phyloP scores from a whole-genome alignment of 2,888 invertebrate species.

The Pterobdella sp. region DNA sequence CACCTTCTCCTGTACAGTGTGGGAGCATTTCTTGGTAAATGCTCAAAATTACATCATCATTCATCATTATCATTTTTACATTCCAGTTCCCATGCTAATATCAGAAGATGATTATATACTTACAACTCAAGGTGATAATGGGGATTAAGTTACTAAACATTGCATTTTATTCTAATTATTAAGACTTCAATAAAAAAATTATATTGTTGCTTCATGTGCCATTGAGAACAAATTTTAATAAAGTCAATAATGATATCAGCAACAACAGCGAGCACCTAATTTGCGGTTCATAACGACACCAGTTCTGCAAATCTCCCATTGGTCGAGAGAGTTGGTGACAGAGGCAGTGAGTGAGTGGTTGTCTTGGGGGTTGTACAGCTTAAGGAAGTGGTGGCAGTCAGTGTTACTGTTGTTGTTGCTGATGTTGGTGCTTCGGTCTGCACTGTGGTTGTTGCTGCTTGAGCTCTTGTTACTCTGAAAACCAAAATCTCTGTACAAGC shows the following conservation, averaged over 20 bases:
- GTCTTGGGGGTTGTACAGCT: conserved; percentile 7
- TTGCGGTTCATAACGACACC: conserved; percentile 60
- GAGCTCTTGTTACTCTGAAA: background rate
- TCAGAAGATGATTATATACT: too few relatives aligned
- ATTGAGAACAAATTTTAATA: too few relatives aligned
- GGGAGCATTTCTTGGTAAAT: background rate
- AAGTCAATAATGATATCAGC: background rate
- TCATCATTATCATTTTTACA: background rate
- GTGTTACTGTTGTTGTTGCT: conserved; percentile 6
- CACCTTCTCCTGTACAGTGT: conserved; percentile 64
- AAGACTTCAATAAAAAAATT: too few relatives aligned
- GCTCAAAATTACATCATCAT: background rate
- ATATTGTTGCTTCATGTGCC: too few relatives aligned
- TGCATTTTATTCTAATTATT: too few relatives aligned
- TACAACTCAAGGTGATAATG: too few relatives aligned
- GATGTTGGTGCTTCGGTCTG: too few relatives aligned
- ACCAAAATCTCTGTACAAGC: conserved; percentile 6
- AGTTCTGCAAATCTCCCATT: conserved; percentile 79
- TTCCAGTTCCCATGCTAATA: background rate
- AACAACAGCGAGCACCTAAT: conserved; percentile 44
- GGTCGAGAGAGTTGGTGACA: conserved; percentile 58
- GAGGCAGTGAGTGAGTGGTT: background rate
- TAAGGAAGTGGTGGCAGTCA: conserved; percentile 11
- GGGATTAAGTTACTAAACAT: too few relatives aligned
- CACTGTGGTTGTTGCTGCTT: conserved; percentile 12